Base-by-base conservation (phyloP, 1,140 invertebrate genomes). In the Drosophila pallidifrons region DNA sequence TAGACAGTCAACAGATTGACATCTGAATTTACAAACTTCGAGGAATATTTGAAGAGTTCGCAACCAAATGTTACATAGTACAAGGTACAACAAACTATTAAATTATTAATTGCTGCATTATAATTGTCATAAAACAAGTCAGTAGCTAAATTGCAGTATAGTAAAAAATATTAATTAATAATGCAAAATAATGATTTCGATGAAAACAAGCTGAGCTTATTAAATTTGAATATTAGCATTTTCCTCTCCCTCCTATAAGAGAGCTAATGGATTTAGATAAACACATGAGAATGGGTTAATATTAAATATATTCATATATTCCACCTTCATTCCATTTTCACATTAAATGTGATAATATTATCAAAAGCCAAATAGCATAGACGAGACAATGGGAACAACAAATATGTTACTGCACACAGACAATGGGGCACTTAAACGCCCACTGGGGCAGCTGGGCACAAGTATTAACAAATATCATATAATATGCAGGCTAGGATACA, bases 391-490 rank as follows among this genome's bases (percentile, higher is more conserved):
- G 68, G 60, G 13, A 32, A 45, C 46, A 73, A 35, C 64, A 46
- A 74, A 55, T 55, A 25, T 25, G 13, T 54, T 46, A 46, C 11
- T 38, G 20, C 47, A 30, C 5, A 15, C 38, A 30, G 43, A 54
- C 38, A 74, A 68, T 55, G 45, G 16, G 20, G 55, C 57, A 69
- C 47, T 67, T 72, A 49, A 49, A 54, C 15, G 16, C 15, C 66
- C 16, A 15, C 28, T 43, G 28, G 38, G 16, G 10, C 15, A 30
- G 15, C 51, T 25, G 20, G 20, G 30, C 15, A 25, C 43, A 57
- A 57, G 30, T 49, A 73, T 77, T 68, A 73, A 64, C 74, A 76
- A 81, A 77, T 81, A 68, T 60, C 35, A 35, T 69, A 69, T 60
- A 54, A 66, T 60, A 38, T 49, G 61, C 77, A 60, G 15, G n/a